phyloP scores from a whole-genome alignment of 2,888 invertebrate genomes.

The Conus canariensis region DNA sequence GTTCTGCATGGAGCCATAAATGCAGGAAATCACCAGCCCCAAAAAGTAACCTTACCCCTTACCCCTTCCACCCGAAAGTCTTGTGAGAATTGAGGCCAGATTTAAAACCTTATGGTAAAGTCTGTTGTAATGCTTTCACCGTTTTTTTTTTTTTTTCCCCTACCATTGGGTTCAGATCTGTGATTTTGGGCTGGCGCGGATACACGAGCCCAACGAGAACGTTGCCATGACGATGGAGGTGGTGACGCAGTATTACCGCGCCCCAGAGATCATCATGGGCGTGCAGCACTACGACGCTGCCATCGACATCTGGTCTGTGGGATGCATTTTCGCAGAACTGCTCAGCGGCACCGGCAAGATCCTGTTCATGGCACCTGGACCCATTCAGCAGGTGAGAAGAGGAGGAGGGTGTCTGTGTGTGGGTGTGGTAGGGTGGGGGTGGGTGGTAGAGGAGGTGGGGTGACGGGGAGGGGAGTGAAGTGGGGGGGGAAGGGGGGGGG shows the following conservation, averaged over 20 bases:
- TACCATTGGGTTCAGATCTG: slow-evolving; percentile 86
- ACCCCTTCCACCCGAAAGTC: no score
- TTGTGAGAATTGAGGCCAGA: no score
- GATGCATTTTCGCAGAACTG: slow-evolving; percentile 99
- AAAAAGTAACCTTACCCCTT: no score
- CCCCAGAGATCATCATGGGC: slow-evolving; percentile 99
- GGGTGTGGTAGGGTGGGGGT: not conserved
- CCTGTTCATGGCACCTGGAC: slow-evolving; percentile 98
- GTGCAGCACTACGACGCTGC: slow-evolving; percentile 97
- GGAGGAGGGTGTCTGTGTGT: slow-evolving; percentile 43
- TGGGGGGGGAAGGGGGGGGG: not conserved
- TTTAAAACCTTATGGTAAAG: no score
- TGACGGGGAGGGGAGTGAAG: not conserved
- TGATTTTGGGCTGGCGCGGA: slow-evolving; percentile 98
- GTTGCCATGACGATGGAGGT: slow-evolving; percentile 99
- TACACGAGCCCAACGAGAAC: slow-evolving; percentile 93
- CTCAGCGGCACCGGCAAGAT: slow-evolving; percentile 90
- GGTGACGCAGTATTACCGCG: slow-evolving; percentile 99
- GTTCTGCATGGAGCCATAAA: no score
- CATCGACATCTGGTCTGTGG: slow-evolving; percentile 99
- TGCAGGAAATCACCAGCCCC: no score
- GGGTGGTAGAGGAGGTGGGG: not conserved
- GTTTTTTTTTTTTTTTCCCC: no score
- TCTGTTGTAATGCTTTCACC: no score
- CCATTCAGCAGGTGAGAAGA: slow-evolving; percentile 91